Evolutionary conservation across 1,140 invertebrate species (phyloP), one percentile per base, ranked within the genome.

Genomic region (Aradophagus sp.): DNA sequence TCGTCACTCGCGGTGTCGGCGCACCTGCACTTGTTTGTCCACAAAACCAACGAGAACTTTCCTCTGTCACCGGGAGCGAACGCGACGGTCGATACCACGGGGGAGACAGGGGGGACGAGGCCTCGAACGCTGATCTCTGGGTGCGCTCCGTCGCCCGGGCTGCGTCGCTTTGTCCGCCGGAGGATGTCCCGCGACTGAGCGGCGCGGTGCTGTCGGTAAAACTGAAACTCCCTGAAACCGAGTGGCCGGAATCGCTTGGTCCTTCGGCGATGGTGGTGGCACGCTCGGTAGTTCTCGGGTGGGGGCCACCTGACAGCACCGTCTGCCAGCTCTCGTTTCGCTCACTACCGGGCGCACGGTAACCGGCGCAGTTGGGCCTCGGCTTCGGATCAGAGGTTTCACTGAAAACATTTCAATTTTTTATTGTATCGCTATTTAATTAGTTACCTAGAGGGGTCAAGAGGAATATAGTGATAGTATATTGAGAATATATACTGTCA

Each of bases 151-250:
- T 11, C 2, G n/a, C 6, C 13, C 16, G 5, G 14, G 20, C 23
- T 53, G 50, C 34, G 12, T 52, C 8, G 38, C 38, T 23, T 14
- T 55, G 50, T 53, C n/a, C n/a, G n/a, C 63, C 58, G 3, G 29
- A 32, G 15, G 36, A 42, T 35, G 29, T 15, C 20, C 52, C 19
- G 45, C 52, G 36, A 78, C 63, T 47, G 41, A 45, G 34, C 70
- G 69, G 69, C 52, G 59, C 73, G 70, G 65, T 63, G 74, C 58
- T 73, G 72, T 75, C 73, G 71, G 76, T 58, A 73, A 73, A 76
- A 81, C 81, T 81, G 75, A 78, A 76, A 72, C 55, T 52, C 7
- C 55, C 55, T 55, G 65, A 69, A 62, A 69, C 50, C 32, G 42
- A 61, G 65, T 34, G 42, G 47, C 39, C 23, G 50, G 48, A 55